phyloP scores from a whole-genome alignment of 1,140 invertebrate genomes.

The Lordiphosa mommai region DNA sequence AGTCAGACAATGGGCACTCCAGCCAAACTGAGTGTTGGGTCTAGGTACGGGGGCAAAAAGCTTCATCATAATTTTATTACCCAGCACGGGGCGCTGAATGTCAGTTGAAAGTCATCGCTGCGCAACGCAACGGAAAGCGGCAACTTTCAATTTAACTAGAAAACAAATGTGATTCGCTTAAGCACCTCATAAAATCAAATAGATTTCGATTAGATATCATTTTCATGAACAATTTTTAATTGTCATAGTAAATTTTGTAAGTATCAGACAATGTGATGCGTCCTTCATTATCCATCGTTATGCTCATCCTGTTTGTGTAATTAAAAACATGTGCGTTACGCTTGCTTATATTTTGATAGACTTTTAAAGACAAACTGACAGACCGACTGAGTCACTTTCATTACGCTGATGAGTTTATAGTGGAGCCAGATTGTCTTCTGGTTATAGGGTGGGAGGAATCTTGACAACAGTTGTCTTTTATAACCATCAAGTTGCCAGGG shows the following conservation, averaged over 20 bases:
- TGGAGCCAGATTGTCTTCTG: slow-evolving; percentile 42
- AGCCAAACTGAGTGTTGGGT: slow-evolving; percentile 33
- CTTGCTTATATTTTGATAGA: slow-evolving; percentile 45
- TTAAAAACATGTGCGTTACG: slow-evolving; percentile 59
- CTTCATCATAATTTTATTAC: slow-evolving; percentile 72
- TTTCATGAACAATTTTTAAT: slow-evolving; percentile 35
- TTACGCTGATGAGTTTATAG: slow-evolving; percentile 71
- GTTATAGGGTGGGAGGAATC: neutral
- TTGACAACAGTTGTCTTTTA: slow-evolving; percentile 54
- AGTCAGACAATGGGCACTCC: slow-evolving; percentile 73
- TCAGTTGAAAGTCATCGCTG: slow-evolving; percentile 61
- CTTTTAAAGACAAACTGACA: slow-evolving; percentile 13
- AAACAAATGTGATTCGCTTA: slow-evolving; percentile 18
- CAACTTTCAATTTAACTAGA: slow-evolving; percentile 65
- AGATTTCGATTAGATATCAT: slow-evolving; percentile 40
- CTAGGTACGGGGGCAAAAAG: slow-evolving; percentile 28
- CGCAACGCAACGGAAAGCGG: too few relatives aligned
- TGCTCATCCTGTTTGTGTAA: slow-evolving; percentile 35
- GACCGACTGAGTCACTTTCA: slow-evolving; percentile 38
- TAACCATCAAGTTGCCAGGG: slow-evolving; percentile 24
- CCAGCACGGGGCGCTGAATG: slow-evolving; percentile 58
- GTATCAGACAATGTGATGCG: slow-evolving; percentile 56
- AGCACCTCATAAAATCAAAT: slow-evolving; percentile 50
- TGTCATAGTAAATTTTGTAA: slow-evolving; percentile 37
- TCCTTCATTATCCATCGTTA: slow-evolving; percentile 11